Evolutionary conservation across 2,113 vertebrate species (phyloP).

Genomic region (Vulpes vulpes): DNA sequence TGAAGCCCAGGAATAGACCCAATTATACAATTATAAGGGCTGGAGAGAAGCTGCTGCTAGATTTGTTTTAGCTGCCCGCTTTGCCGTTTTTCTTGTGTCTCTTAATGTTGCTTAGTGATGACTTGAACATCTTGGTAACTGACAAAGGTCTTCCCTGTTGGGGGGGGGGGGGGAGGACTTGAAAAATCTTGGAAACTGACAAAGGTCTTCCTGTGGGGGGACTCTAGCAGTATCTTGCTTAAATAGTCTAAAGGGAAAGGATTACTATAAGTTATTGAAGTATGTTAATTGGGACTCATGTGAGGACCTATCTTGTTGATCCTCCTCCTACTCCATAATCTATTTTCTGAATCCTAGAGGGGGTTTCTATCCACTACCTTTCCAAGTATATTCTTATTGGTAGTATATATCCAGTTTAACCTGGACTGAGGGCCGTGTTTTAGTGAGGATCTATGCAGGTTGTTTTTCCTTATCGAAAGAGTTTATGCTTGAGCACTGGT

Average conservation of each 20-base stretch:
- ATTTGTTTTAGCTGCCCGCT: neutral
- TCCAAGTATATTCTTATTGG: neutral
- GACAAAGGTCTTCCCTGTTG: constrained; percentile 58
- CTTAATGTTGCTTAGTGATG: constrained; percentile 34
- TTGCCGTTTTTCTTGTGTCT: neutral
- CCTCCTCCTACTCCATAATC: neutral
- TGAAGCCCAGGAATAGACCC: neutral
- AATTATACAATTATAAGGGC: neutral
- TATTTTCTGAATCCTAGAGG: neutral
- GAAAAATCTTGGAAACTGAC: constrained; percentile 17
- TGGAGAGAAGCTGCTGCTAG: constrained; percentile 42
- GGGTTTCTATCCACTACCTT: neutral
- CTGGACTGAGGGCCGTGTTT: neutral
- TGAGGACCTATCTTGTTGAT: neutral
- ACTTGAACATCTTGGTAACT: constrained; percentile 48
- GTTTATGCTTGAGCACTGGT: neutral
- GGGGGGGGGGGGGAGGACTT: neutral
- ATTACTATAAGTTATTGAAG: neutral
- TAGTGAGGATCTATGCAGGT: neutral
- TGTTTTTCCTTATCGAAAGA: neutral
- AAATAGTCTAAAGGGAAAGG: constrained; percentile 9
- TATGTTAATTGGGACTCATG: constrained; percentile 8
- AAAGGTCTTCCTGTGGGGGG: constrained; percentile 58
- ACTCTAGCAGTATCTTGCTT: constrained; percentile 55
- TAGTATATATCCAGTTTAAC: constrained; percentile 26